Evolutionary conservation across 2,113 vertebrate species (phyloP).

Genomic region (Hippocampus comes): DNA sequence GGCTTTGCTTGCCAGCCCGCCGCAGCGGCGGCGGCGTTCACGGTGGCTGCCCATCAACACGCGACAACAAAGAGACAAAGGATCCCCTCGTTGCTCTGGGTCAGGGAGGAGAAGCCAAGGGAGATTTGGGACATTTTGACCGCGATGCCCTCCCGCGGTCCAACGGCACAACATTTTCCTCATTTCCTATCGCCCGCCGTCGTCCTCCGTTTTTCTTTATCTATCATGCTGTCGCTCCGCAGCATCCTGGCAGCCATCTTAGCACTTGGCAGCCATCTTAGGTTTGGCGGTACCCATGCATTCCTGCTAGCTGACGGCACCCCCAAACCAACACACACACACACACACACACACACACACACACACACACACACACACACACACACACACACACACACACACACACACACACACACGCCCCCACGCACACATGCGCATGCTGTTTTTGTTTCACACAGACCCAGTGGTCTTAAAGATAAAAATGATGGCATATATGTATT

Average conservation of each 20-base stretch:
- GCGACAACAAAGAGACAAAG: slow-evolving; percentile 40
- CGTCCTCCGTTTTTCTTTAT: slow-evolving; percentile 48
- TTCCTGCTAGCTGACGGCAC: slow-evolving; percentile 75
- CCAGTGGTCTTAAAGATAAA: slow-evolving; percentile 59
- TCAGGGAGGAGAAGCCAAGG: slow-evolving; percentile 15
- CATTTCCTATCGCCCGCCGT: slow-evolving; percentile 35
- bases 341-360: slow-evolving; percentile 28
- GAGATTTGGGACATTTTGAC: slow-evolving; percentile 23
- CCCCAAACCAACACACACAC: slow-evolving; percentile 40
- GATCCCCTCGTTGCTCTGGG: slow-evolving; percentile 36
- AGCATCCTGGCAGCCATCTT: slow-evolving; percentile 92
- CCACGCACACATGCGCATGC: slow-evolving; percentile 6
- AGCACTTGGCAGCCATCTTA: slow-evolving; percentile 96
- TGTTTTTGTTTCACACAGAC: slow-evolving; percentile 43
- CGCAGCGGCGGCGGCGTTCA: slow-evolving; percentile 36
- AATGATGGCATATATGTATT: slow-evolving; percentile 42
- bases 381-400: slow-evolving; percentile 46
- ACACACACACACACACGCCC: slow-evolving; percentile 4
- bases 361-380: background rate
- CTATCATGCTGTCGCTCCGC: slow-evolving; percentile 66
- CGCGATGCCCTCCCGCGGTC: slow-evolving; percentile 21
- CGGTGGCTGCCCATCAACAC: slow-evolving; percentile 13
- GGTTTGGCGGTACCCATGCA: slow-evolving; percentile 79
- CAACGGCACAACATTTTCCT: slow-evolving; percentile 36
- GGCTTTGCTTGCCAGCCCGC: slow-evolving; percentile 43